Evolutionary conservation across 2,113 vertebrate genomes (phyloP), one percentile per base, ranked within the genome.

Genomic region (Oenanthe melanoleuca): DNA sequence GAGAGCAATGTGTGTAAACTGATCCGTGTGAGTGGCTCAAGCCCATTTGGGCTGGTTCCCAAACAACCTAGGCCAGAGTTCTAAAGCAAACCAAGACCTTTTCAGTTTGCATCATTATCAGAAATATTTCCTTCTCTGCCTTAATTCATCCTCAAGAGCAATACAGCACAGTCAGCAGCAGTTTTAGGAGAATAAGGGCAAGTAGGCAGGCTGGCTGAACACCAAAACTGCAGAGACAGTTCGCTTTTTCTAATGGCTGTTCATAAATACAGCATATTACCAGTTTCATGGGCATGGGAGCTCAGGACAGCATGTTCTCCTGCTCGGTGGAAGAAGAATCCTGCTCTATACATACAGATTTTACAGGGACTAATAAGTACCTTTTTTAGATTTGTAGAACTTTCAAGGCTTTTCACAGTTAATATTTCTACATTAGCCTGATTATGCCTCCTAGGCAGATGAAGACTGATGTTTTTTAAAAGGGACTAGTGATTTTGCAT

Each of bases 401-500:
- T 92, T 91, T 80, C 65, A 78, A 95, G 86, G 80, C 69, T 95
- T 96, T 97, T 95, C 92, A 88, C 89, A 94, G 94, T 88, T 95
- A 93, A 84, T 96, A 95, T 94, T 96, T 96, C 95, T 93, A 67
- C 80, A 88, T 96, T 86, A 94, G 82, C 61, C 69, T 84, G 69
- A 75, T 95, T 63, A 69, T 72, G 78, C 45, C 67, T 86, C 79
- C 74, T 67, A 31, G 74, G 45, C 81, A 87, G 87, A 89, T 5
- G 28, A 73, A 96, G 90, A 94, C 88, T 93, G 65, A 81, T 94
- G 64, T 16, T 61, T 93, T 93, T 90, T 24, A 86, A 94, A 93
- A 95, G 60, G 59, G 79, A 77, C 89, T 79, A 86, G 86, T 92
- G 86, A 93, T 90, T 93, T 74, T 81, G 60, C 49, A 53, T 64